Base-by-base conservation (phyloP, 2,888 invertebrate species). In the Epinotia nisella region DNA sequence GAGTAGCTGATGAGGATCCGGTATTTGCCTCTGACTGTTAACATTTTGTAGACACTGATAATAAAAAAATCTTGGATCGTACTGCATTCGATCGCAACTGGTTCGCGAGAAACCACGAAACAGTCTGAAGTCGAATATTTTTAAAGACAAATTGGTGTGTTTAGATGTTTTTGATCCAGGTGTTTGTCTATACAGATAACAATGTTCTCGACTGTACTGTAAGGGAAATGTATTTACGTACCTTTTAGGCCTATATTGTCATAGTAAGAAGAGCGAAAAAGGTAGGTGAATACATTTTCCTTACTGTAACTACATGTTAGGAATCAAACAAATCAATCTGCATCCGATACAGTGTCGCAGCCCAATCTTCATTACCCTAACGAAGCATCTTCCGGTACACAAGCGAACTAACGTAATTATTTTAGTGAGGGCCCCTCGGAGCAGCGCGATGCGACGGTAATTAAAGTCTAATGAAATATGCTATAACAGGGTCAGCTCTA, bases 391-490 rank as follows among this genome's bases (percentile, higher is more conserved):
- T 73, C 58, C 64, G 61, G 53, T 69, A 69, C 49, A 68, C 73
- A 59, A 73, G 73, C 58, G 73, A 69, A 73, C 73, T 69, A 73
- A 59, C 73, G 58, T 71, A 74, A 74, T 74, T 68, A 74, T 74
- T 74, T 64, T 76, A 71, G 65, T 61, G 65, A 39, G 64, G 70
- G 62, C 35, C 62, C 58, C 73, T 59, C 64, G 7, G 69, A 64
- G 67, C 60, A 53, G 58, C 68, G 62, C 67, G 62, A 67, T 71
- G 71, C 71, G 68, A 59, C 73, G 68, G 80, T 86, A 86, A 87
- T 87, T 86, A 87, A 83, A 82, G 77, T 83, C 83, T 82, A 82
- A 87, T 85, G 85, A 83, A 84, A 84, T 85, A 83, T 80, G 80
- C 80, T 76, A 78, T 80, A 78, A 76, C 79, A 78, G 78, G 77